A percentile compares a stretch with the other conserved stretches of the same genome.
Evolutionary conservation across 2,113 vertebrate genomes (phyloP).

Genomic region (Pseudopodoces humilis): DNA sequence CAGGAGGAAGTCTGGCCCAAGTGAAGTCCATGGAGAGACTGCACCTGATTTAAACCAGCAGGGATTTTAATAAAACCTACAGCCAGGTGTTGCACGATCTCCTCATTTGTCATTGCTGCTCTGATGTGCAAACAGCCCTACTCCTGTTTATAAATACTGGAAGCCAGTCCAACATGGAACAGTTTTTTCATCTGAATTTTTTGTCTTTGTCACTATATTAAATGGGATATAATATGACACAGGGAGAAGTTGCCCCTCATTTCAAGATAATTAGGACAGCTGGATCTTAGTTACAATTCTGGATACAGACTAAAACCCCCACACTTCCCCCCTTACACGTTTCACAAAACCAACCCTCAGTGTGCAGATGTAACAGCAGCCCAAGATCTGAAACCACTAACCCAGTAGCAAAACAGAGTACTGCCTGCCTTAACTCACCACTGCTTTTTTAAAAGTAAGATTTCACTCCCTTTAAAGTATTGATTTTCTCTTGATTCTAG

Average conservation of each 20-base stretch:
- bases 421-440: neutral
- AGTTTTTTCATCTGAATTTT: neutral
- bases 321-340: rapidly evolving
- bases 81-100: neutral
- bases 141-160: neutral
- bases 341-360: neutral
- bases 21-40: neutral
- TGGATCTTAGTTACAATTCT: neutral
- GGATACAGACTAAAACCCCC: neutral
- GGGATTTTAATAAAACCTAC: neutral
- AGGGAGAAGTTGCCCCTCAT: neutral
- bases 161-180: neutral
- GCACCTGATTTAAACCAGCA: neutral
- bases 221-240: neutral
- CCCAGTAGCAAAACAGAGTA: neutral
- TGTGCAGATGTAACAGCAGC: neutral
- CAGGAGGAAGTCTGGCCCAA: neutral
- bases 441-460: neutral
- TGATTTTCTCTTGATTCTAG: constrained; percentile 28
- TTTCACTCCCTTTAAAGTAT: neutral
- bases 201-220: neutral
- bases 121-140: neutral
- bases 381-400: neutral
- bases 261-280: constrained; percentile 7
- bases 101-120: neutral